Evolutionary conservation across 2,113 vertebrate genomes (phyloP).

Genomic region (Dunckerocampus dactyliophorus): DNA sequence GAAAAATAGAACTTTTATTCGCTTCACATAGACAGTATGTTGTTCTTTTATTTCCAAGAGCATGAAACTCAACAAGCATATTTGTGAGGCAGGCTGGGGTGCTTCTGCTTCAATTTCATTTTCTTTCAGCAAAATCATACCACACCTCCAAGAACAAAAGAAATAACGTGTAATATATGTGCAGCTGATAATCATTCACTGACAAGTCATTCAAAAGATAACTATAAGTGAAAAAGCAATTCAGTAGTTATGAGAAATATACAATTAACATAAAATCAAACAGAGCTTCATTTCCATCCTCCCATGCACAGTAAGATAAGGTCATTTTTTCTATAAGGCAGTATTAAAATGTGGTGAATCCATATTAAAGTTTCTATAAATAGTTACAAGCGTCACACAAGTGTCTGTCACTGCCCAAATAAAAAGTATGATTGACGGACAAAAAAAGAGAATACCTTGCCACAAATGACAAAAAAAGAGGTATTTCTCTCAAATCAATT

Average conservation of each 20-base stretch:
- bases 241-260: conserved; percentile 45
- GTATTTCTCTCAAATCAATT: too few species aligned
- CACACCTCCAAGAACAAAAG: conserved; percentile 26
- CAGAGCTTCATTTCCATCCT: conserved; percentile 47
- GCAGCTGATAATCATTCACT: conserved; percentile 48
- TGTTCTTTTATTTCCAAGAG: conserved; percentile 73
- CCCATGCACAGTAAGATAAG: conserved; percentile 27
- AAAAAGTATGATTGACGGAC: conserved; percentile 4
- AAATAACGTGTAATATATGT: conserved; percentile 36
- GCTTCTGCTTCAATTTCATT: conserved; percentile 50
- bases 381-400: neutral
- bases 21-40: conserved; percentile 87
- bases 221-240: conserved; percentile 52
- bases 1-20: conserved; percentile 98
- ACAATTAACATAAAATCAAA: conserved; percentile 26
- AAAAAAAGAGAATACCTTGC: too few species aligned
- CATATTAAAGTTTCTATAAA: conserved; percentile 20
- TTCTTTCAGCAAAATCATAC: conserved; percentile 43
- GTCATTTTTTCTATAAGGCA: conserved; percentile 26
- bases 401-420: conserved; percentile 3
- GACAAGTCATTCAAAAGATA: conserved; percentile 52
- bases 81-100: conserved; percentile 58
- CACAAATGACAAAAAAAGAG: too few species aligned
- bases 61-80: conserved; percentile 83
- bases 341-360: conserved; percentile 26